Conservation (phyloP, 2,797 vertebrate genomes). For the Scleropages formosus region DNA sequence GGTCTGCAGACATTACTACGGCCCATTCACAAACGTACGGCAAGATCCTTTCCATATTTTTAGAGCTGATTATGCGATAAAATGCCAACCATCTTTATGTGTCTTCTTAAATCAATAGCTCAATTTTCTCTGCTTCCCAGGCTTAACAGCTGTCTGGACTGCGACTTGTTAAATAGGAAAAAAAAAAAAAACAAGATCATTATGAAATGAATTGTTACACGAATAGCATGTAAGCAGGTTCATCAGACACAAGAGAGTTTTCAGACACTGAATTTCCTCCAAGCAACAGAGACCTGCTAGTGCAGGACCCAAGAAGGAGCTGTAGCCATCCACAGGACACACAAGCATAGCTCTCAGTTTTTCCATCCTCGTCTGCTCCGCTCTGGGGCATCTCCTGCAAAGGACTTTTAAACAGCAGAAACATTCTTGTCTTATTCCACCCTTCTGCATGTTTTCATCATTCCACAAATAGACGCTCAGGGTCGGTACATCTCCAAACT, state of each 20-base stretch:
- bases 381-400: background rate
- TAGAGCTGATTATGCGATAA: constrained; percentile 43
- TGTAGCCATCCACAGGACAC: background rate
- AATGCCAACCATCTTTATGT: constrained; percentile 29
- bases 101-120: constrained; percentile 50
- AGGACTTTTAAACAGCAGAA: constrained; percentile 59
- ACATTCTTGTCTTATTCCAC: constrained; percentile 31
- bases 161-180: background rate
- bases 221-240: too few species aligned
- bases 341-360: background rate
- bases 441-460: constrained; percentile 53
- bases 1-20: background rate
- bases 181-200: too few species aligned
- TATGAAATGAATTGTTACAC: background rate
- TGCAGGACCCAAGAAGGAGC: background rate
- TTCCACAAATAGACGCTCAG: constrained; percentile 74
- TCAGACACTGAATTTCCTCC: too few species aligned
- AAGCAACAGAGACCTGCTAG: too few species aligned
- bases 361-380: background rate
- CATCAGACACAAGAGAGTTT: too few species aligned
- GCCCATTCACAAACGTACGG: background rate
- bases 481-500: constrained; percentile 70
- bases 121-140: background rate
- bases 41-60: background rate
- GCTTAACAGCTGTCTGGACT: too few species aligned